Base-by-base conservation (phyloP, 1,140 invertebrate genomes). In the Schlechtendalia chinensis region DNA sequence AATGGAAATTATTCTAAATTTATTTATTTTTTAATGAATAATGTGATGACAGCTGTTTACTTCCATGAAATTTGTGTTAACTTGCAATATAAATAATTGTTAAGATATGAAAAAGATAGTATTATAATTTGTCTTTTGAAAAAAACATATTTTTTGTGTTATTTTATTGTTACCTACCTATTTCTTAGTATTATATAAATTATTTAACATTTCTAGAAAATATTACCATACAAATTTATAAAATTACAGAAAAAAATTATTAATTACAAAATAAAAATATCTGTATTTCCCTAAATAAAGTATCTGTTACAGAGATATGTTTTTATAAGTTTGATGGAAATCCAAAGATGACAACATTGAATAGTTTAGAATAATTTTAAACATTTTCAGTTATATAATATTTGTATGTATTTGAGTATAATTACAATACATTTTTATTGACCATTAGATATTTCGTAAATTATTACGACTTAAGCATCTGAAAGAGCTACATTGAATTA, bases 21-120 rank as follows among this genome's bases (percentile, higher is more conserved):
- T 56, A 54, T 72, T 72, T 72, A 45, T 72, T 27, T 54, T 54
- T 71, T 71, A 29, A 72, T 10, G 12, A 16, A 29, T 54, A 22
- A 54, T 75, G 29, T 77, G 47, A 50, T 53, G 47, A 2, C 50
- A 29, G 8, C 22, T 58, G n/a, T 74, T 5, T 11, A 74, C 29
- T 74, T 72, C 69, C 50, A 72, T 72, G 50, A 50, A 53, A 72
- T 74, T n/a, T 74, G 17, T 74, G 8, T 56, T 74, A 74, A 77
- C 72, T 58, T 58, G 72, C 72, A 77, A 77, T 77, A 77, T 77
- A 77, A 77, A 58, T 77, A 58, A 77, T 59, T 77, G 29, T 77
- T 77, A 77, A 58, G 29, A 59, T 72, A 39, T 77, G n/a, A 77
- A 77, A 74, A n/a, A 72, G 24, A 77, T 77, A 58, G 32, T 58